These are phyloP conservation scores for Stigmatopora argus DNA, from an alignment of 2,113 vertebrate genomes.

Conservation along the genomic window DNA sequence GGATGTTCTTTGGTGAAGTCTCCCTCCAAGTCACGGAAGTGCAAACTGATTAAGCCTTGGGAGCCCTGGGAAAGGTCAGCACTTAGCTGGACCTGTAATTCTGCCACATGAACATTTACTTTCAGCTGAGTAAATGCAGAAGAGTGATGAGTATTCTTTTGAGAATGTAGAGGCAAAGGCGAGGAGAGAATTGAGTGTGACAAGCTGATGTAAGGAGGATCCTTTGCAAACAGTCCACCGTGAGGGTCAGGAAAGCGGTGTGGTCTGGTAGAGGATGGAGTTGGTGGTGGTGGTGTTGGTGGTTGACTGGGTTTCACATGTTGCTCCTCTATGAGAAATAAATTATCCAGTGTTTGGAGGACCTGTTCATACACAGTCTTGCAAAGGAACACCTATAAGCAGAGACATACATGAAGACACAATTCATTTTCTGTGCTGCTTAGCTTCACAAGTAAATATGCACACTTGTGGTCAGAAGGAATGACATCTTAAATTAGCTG, in stretches of 20 bases:
- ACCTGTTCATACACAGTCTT: conserved; percentile 96
- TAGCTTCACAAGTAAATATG: too few relatives aligned
- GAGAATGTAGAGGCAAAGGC: conserved; percentile 55
- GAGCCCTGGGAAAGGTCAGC: conserved; percentile 87
- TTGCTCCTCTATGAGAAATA: conserved; percentile 83
- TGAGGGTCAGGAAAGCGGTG: conserved; percentile 73
- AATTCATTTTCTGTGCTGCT: too few relatives aligned
- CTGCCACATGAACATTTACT: conserved; percentile 82
- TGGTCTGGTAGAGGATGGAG: conserved; percentile 73
- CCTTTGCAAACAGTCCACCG: conserved; percentile 80
- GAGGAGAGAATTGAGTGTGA: conserved; percentile 67
- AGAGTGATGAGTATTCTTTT: conserved; percentile 38
- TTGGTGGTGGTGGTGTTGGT: conserved; percentile 70
- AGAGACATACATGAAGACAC: conserved; percentile 3
- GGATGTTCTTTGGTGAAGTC: conserved; percentile 92
- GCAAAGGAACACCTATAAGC: conserved; percentile 84
- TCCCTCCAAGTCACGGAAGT: conserved; percentile 91
- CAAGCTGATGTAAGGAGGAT: conserved; percentile 70
- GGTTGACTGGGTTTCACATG: conserved; percentile 57
- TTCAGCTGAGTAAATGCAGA: conserved; percentile 85
- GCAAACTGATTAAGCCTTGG: conserved; percentile 89
- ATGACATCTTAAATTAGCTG: too few relatives aligned
- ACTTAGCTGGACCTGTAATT: conserved; percentile 89
- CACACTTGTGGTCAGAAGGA: too few relatives aligned
- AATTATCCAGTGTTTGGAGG: conserved; percentile 90